Evolutionary conservation across 2,888 invertebrate species (phyloP).

Genomic region (Aproaerema taeniolella): DNA sequence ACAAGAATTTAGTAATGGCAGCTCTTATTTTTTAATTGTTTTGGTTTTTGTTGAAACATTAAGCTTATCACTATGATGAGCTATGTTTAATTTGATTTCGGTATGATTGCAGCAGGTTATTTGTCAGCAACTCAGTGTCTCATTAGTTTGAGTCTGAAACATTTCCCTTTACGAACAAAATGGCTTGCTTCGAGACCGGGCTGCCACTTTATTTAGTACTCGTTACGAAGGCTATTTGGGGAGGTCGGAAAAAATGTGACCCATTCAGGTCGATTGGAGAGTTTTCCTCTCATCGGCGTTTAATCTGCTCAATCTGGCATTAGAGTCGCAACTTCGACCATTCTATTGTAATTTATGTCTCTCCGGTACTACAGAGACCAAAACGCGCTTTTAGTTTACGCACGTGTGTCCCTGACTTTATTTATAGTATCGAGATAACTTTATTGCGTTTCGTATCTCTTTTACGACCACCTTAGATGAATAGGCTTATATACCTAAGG

Average conservation of each 20-base stretch:
- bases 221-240: constrained; percentile 20
- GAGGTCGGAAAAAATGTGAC: constrained; percentile 23
- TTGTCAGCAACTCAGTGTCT: too few relatives aligned
- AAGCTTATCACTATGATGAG: too few relatives aligned
- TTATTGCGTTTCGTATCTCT: constrained; percentile 10
- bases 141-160: neutral
- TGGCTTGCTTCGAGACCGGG: neutral
- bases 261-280: constrained; percentile 34
- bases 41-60: too few relatives aligned
- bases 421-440: constrained; percentile 18
- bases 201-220: constrained; percentile 9
- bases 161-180: neutral
- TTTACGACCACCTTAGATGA: neutral
- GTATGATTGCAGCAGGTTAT: too few relatives aligned
- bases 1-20: too few relatives aligned
- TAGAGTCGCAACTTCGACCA: constrained; percentile 63
- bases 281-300: constrained; percentile 45
- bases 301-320: constrained; percentile 66
- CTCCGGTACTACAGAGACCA: constrained; percentile 32
- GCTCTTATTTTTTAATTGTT: too few relatives aligned
- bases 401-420: constrained; percentile 22
- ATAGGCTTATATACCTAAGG: neutral
- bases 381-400: constrained; percentile 19
- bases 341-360: constrained; percentile 61
- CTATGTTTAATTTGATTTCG: too few relatives aligned